phyloP scores from a whole-genome alignment of 2,113 vertebrate species.

The Vulpes ferrilata region DNA sequence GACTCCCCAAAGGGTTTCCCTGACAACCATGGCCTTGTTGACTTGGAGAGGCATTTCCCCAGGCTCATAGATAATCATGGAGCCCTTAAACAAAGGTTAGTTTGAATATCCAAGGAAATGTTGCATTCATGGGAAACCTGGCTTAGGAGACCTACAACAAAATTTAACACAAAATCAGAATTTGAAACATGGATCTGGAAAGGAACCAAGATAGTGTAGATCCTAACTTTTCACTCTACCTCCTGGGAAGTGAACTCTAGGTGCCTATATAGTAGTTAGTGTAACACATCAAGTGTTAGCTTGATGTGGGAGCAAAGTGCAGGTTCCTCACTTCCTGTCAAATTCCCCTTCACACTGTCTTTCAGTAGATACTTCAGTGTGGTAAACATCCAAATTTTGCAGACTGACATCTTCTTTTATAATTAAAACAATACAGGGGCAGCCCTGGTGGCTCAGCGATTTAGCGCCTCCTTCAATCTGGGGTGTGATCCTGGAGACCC shows the following conservation, averaged over 20 bases:
- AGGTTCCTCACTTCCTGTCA: background rate
- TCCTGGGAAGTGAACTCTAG: background rate
- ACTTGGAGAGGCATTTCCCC: background rate
- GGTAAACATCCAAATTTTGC: background rate
- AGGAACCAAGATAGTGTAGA: no score
- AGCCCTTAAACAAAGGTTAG: background rate
- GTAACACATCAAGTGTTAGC: background rate
- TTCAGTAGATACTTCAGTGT: background rate
- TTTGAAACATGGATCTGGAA: background rate
- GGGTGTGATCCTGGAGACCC: no score
- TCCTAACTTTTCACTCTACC: background rate
- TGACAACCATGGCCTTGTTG: background rate
- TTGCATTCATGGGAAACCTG: background rate
- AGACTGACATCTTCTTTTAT: background rate
- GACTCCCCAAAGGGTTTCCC: fast-evolving
- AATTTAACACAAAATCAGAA: background rate
- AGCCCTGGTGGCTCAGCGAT: no score
- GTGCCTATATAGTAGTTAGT: background rate
- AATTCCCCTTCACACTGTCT: background rate
- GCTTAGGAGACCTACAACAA: background rate
- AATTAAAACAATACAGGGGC: background rate
- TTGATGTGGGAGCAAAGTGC: background rate
- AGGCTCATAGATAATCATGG: background rate
- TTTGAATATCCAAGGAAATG: background rate
- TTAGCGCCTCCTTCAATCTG: no score